These are phyloP conservation scores for Trichonephila inaurata DNA, from an alignment of 1,140 invertebrate genomes.

Conservation along the genomic window DNA sequence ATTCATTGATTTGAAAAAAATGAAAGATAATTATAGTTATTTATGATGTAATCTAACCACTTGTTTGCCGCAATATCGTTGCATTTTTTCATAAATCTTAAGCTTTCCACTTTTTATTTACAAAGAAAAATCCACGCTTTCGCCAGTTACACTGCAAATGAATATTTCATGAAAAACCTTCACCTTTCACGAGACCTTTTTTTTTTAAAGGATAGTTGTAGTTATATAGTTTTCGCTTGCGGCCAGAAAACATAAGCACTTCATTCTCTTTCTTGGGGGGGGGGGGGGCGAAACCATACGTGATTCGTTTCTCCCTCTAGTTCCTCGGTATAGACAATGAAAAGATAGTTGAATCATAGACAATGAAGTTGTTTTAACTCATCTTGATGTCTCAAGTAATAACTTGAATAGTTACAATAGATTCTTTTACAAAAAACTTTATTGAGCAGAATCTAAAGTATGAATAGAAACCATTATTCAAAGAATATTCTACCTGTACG, in stretches of 20 bases:
- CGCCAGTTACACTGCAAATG: slow-evolving; percentile 23
- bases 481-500: not conserved
- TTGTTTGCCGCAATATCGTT: not conserved
- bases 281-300: too few relatives aligned
- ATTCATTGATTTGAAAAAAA: not conserved
- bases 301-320: not conserved
- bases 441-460: not conserved
- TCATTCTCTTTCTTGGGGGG: not conserved
- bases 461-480: not conserved
- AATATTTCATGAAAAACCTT: slow-evolving; percentile 64
- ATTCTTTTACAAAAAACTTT: not conserved
- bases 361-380: not conserved
- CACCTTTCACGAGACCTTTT: slow-evolving; percentile 33
- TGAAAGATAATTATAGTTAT: too few relatives aligned
- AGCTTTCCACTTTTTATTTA: not conserved
- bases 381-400: slow-evolving; percentile 4
- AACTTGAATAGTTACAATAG: slow-evolving; percentile 30
- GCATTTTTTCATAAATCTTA: not conserved
- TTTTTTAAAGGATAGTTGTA: not conserved
- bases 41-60: not conserved
- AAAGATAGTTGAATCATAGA: not conserved
- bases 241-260: not conserved
- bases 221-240: not conserved
- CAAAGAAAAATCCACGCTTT: not conserved
- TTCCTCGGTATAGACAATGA: not conserved